Base-by-base conservation (phyloP, 2,113 vertebrate genomes). In the Tachysurus fulvidraco region DNA sequence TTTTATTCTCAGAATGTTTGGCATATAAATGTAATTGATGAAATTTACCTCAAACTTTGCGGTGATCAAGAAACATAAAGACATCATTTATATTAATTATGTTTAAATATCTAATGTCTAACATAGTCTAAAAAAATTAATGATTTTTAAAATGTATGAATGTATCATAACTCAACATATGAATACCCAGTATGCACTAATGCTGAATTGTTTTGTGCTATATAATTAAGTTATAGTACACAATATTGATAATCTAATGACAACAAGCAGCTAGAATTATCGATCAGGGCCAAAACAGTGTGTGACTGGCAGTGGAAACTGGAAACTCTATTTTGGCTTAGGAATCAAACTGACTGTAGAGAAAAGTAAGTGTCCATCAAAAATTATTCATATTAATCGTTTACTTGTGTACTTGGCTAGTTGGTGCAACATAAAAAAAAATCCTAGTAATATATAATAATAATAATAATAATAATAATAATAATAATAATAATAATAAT, bases 271-370 rank as follows among this genome's bases (percentile, higher is more conserved):
- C 57, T 50, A 12, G 46, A 73, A 88, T 87, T 91, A 67, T 87
- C 87, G 90, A 28, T 85, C 2, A 30, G 85, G 30, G 0, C 54
- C 7, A 74, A 52, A 60, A 55, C 59, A 52, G 10, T 90, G 85
- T 88, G 87, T 88, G 89, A 90, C 89, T 88, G 69, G 30, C 57
- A 86, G 57, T 1, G 90, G 89, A 84, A 74, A 25, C 83, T 13
- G 25, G 78, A 90, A 77, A 81, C 0, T 90, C 1, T 25, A 89
- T 23, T 92, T 92, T 0, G 90, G 90, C 28, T 23, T 64, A 4
- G 90, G 90, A 59, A 88, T 86, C 86, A 90, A 84, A 78, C 28
- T 93, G 23, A 83, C 46, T 0, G 62, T 91, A 9, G 36, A 89
- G 12, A n/a, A 90, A 69, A 88, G 89, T 91, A 77, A 91, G 89